phyloP scores from a whole-genome alignment of 1,140 invertebrate genomes.

The Littorina saxatilis region DNA sequence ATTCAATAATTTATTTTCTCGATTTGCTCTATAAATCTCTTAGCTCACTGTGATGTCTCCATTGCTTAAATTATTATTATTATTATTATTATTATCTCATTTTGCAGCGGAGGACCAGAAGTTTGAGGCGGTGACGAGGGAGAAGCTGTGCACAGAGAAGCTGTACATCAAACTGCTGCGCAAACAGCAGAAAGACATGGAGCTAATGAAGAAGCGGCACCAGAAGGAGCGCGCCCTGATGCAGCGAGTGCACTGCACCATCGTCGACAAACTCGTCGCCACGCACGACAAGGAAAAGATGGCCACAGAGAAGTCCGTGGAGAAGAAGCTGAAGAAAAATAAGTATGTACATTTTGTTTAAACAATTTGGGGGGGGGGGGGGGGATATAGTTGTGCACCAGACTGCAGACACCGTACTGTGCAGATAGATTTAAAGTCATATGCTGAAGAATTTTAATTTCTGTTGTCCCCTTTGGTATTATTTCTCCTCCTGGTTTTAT shows the following conservation, averaged over 20 bases:
- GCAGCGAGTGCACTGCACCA: constrained; percentile 95
- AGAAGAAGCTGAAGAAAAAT: constrained; percentile 72
- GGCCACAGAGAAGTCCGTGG: constrained; percentile 67
- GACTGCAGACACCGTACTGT: too few species aligned
- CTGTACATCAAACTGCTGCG: constrained; percentile 95
- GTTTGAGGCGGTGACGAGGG: constrained; percentile 90
- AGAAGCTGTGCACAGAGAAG: constrained; percentile 93
- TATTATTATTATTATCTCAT: too few species aligned
- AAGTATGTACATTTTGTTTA: constrained; percentile 54
- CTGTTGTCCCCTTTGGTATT: too few species aligned
- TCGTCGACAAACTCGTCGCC: constrained; percentile 92
- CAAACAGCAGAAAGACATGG: constrained; percentile 97
- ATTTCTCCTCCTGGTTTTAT: too few species aligned
- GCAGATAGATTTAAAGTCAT: too few species aligned
- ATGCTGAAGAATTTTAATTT: too few species aligned
- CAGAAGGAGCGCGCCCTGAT: constrained; percentile 93
- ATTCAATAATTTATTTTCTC: too few species aligned
- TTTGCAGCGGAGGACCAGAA: constrained; percentile 52
- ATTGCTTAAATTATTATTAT: too few species aligned
- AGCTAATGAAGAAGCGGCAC: constrained; percentile 93
- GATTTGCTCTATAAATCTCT: too few species aligned
- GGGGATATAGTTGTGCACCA: too few species aligned
- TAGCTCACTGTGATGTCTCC: too few species aligned
- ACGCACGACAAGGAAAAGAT: constrained; percentile 72
- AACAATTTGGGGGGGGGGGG: not conserved